Evolutionary conservation across 1,140 invertebrate genomes (phyloP).

Genomic region (Epicauta chinensis): DNA sequence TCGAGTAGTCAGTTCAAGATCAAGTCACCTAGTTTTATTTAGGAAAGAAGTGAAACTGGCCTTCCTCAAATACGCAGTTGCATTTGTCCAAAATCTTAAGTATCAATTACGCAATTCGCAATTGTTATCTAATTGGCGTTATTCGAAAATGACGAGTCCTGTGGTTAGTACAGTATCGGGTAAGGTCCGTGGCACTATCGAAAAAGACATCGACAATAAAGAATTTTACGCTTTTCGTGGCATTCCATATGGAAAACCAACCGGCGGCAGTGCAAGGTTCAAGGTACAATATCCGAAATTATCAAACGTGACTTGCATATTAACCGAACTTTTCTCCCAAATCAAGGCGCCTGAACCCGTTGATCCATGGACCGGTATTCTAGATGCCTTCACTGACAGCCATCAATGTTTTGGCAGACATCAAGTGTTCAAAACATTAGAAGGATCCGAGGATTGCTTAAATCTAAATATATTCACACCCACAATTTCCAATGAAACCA

Average conservation of each 20-base stretch:
- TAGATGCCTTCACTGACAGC: slow-evolving; percentile 43
- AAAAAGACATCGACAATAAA: slow-evolving; percentile 33
- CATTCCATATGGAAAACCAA: slow-evolving; percentile 62
- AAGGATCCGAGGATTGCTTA: slow-evolving; percentile 60
- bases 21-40: no score
- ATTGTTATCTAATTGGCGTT: no score
- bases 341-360: slow-evolving; percentile 28
- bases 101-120: no score
- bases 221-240: slow-evolving; percentile 49
- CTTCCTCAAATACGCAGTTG: no score
- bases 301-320: not conserved
- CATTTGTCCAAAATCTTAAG: no score
- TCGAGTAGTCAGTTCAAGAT: no score
- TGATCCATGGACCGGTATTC: slow-evolving; percentile 45
- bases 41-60: no score
- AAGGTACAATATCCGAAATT: slow-evolving; percentile 34
- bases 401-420: slow-evolving; percentile 16
- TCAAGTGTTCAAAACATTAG: slow-evolving; percentile 2
- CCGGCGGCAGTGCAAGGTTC: slow-evolving; percentile 56
- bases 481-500: not conserved
- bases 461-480: slow-evolving; percentile 66
- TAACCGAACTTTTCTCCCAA: not conserved
- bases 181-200: slow-evolving; percentile 29
- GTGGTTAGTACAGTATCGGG: slow-evolving; percentile 18
- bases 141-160: slow-evolving; percentile 2